Evolutionary conservation across 2,113 vertebrate genomes (phyloP), one percentile per base, ranked within the genome.

Genomic region (Psammodynastes pulverulentus): DNA sequence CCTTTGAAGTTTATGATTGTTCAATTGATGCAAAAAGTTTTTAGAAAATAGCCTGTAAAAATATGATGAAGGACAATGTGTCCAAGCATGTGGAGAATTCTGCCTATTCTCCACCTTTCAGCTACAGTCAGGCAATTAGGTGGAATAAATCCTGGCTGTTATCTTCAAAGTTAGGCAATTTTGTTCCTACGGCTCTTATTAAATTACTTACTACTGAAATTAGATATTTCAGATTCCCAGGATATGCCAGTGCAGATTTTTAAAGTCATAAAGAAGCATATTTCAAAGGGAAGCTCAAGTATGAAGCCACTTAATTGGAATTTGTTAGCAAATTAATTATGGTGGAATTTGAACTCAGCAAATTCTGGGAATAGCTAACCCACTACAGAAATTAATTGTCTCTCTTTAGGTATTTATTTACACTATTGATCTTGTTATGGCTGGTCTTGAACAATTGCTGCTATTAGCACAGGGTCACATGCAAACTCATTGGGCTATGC

Each of bases 331-430:
- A 72, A 90, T 90, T 49, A 90, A 13, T 84, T 67, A 90, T 72
- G 84, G 39, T 29, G 72, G 72, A 90, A 90, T 84, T 45, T 90
- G 72, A 43, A 54, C 72, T 90, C 72, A 53, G 51, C 39, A 85
- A 85, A 90, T 24, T n/a, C 89, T 84, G 72, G 72, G 34, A 90
- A 54, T 43, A 34, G 48, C 62, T 26, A 29, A 51, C n/a, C 89
- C 89, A 46, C 24, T 24, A 29, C 72, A 45, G 72, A 90, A 90
- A 84, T 34, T 53, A 43, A 84, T 90, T 54, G 51, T 85, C 49
- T 53, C 45, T 90, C 51, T 56, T 91, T n/a, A n/a, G n/a, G 51
- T 86, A 9, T 85, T 91, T 91, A 56, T 91, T 91, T 91, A 29
- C 43, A 86, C 8, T 91, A 56, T 86, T 58, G 90, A 86, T 86